phyloP scores from a whole-genome alignment of 1,140 invertebrate species.

The Diabrotica virgifera region DNA sequence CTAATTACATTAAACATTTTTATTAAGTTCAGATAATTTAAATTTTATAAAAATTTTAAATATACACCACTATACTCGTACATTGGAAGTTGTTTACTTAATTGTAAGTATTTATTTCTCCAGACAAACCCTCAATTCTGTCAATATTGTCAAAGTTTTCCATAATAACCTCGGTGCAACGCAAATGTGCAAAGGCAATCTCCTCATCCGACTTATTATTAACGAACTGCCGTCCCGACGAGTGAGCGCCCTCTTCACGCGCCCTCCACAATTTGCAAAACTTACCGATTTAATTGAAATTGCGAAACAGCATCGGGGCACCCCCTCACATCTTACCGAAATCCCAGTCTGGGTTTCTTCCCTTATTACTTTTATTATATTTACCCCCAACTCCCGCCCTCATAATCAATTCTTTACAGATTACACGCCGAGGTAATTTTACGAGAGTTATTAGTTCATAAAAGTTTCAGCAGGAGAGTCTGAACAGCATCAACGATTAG shows the following conservation, averaged over 20 bases:
- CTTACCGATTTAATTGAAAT: conserved; percentile 3
- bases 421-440: conserved; percentile 2
- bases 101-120: no score
- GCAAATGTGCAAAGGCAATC: no score
- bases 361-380: conserved; percentile 3
- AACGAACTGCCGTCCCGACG: no score
- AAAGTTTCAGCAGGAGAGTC: neutral
- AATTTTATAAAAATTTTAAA: no score
- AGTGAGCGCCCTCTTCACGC: neutral
- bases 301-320: neutral
- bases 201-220: no score
- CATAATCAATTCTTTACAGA: conserved; percentile 2
- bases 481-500: neutral
- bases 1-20: no score
- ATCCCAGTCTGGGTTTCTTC: neutral
- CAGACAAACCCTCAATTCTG: no score
- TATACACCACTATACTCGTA: no score
- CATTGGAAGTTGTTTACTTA: no score
- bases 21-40: no score
- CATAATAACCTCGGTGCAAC: no score
- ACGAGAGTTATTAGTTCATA: conserved; percentile 1
- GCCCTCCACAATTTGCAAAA: neutral
- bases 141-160: no score
- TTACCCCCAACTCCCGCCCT: neutral
- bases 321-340: neutral